These are phyloP conservation scores for Drosophila emarginata DNA, from an alignment of 2,888 invertebrate genomes.

Conservation along the genomic window DNA sequence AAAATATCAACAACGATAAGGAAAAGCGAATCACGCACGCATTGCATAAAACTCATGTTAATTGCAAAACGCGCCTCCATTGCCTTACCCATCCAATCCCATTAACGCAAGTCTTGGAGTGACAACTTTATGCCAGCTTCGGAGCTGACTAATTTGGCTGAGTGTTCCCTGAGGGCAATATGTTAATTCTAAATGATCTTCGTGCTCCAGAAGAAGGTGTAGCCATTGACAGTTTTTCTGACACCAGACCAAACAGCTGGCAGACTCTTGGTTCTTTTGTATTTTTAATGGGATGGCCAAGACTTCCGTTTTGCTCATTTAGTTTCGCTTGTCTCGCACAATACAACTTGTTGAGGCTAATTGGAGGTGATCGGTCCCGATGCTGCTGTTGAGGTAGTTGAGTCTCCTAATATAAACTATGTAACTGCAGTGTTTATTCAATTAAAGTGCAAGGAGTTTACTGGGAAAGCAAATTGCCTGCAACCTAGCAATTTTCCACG, in stretches of 20 bases:
- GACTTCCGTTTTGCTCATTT: slow-evolving; percentile 62
- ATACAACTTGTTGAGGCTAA: slow-evolving; percentile 63
- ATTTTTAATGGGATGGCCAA: slow-evolving; percentile 52
- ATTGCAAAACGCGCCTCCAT: slow-evolving; percentile 26
- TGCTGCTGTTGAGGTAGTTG: slow-evolving; percentile 12
- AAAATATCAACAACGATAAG: slow-evolving; percentile 31
- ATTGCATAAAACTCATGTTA: slow-evolving; percentile 44
- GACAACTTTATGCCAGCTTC: slow-evolving; percentile 7
- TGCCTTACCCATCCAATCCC: slow-evolving; percentile 20
- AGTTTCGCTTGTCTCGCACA: slow-evolving; percentile 33
- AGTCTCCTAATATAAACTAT: slow-evolving; percentile 48
- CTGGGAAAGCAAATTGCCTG: slow-evolving; percentile 51
- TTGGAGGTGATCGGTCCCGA: slow-evolving; percentile 53
- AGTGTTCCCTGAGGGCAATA: slow-evolving; percentile 2
- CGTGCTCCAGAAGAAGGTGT: not conserved
- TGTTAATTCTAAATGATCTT: slow-evolving; percentile 2
- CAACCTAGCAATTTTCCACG: slow-evolving; percentile 32
- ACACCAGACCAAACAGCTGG: slow-evolving; percentile 5
- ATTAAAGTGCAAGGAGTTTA: slow-evolving; percentile 52
- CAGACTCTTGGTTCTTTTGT: slow-evolving; percentile 1
- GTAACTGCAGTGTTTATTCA: slow-evolving; percentile 70
- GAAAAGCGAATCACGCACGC: slow-evolving; percentile 49
- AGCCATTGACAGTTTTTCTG: slow-evolving; percentile 7
- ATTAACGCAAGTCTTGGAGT: slow-evolving; percentile 12
- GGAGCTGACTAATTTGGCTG: not conserved